Evolutionary conservation across 2,113 vertebrate species (phyloP).

Genomic region (Anarhynchus alexandrinus): DNA sequence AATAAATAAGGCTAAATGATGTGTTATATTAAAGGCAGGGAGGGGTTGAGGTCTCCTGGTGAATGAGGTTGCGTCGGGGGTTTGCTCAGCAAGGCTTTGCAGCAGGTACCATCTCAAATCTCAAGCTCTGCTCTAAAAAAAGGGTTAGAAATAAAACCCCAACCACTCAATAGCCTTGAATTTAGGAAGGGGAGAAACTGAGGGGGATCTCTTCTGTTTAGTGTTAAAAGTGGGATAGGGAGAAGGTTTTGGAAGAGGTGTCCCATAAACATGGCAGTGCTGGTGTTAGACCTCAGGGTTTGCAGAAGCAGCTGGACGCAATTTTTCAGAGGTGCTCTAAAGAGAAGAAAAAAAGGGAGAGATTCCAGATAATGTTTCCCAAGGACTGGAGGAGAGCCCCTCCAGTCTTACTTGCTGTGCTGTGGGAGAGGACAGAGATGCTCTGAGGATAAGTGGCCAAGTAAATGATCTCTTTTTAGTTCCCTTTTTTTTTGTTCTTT

Average conservation of each 20-base stretch:
- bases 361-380: background rate
- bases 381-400: background rate
- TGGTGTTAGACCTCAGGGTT: background rate
- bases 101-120: background rate
- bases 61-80: background rate
- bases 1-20: background rate
- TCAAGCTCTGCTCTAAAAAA: background rate
- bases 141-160: background rate
- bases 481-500: background rate
- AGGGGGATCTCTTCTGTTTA: background rate
- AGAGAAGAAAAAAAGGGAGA: background rate
- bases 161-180: background rate
- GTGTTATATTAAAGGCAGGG: background rate
- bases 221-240: background rate
- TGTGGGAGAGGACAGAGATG: background rate
- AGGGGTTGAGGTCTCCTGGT: background rate
- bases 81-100: background rate
- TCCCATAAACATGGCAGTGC: accelerated
- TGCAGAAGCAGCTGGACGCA: background rate
- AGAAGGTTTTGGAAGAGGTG: background rate
- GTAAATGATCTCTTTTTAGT: background rate
- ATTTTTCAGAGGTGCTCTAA: background rate
- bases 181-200: background rate
- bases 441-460: background rate
- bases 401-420: background rate